Conservation (phyloP, 1,140 invertebrate species). For the Cotesia glomerata region DNA sequence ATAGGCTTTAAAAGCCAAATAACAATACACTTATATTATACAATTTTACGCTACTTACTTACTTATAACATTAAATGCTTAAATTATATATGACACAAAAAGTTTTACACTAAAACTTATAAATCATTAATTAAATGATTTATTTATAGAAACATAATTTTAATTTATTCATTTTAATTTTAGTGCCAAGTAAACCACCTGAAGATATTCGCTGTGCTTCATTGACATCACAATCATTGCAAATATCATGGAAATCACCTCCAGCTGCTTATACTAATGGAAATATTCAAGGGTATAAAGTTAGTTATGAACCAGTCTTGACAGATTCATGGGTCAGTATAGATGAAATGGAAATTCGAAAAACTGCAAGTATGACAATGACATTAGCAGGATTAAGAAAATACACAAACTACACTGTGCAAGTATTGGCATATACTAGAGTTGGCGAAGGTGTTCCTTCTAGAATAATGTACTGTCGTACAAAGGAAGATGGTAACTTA, state of each 20-base stretch:
- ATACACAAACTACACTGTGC: conserved; percentile 86
- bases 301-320: conserved; percentile 73
- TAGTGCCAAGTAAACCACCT: conserved; percentile 77
- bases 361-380: conserved; percentile 72
- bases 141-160: neutral
- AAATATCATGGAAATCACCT: conserved; percentile 86
- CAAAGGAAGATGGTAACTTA: conserved; percentile 78
- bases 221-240: conserved; percentile 76
- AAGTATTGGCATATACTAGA: conserved; percentile 81
- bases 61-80: too few relatives aligned
- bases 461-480: conserved; percentile 75
- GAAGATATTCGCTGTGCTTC: conserved; percentile 76
- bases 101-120: too few relatives aligned
- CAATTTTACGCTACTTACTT: too few relatives aligned
- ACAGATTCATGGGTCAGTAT: conserved; percentile 66
- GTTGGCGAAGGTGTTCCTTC: conserved; percentile 81
- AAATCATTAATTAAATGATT: neutral
- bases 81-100: too few relatives aligned
- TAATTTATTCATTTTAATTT: conserved; percentile 30
- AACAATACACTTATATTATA: too few relatives aligned
- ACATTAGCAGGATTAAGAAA: conserved; percentile 74
- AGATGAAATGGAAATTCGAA: conserved; percentile 71
- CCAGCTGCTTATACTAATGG: conserved; percentile 78
- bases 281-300: conserved; percentile 83
- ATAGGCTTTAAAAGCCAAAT: too few relatives aligned